Evolutionary conservation across 2,888 invertebrate genomes (phyloP).

Genomic region (Drosophila mayaguana): DNA sequence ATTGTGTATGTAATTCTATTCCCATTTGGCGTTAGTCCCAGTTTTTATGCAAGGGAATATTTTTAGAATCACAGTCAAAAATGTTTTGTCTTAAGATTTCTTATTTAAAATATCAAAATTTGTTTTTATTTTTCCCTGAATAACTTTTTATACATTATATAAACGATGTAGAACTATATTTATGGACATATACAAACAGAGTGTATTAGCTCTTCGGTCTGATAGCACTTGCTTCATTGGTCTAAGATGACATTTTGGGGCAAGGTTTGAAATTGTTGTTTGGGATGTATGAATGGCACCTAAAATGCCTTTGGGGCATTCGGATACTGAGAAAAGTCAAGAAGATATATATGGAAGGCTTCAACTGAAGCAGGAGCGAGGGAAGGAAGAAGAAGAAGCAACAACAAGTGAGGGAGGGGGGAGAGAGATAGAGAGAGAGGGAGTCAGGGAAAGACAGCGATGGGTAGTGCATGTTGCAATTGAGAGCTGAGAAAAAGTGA

Average conservation of each 20-base stretch:
- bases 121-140: too few species aligned
- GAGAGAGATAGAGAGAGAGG: not conserved
- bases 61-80: too few species aligned
- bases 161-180: too few species aligned
- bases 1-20: too few species aligned
- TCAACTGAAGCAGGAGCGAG: conserved; percentile 14
- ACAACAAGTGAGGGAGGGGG: not conserved
- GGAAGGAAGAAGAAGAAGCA: not conserved
- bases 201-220: conserved; percentile 22
- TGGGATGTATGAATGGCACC: conserved; percentile 50
- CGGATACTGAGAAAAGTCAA: conserved; percentile 64
- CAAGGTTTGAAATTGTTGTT: conserved; percentile 43
- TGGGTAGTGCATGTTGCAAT: too few species aligned
- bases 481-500: too few species aligned
- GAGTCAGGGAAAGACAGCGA: not conserved
- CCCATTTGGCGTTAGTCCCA: too few species aligned
- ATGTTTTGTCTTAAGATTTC: too few species aligned
- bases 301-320: conserved; percentile 77
- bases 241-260: conserved; percentile 1
- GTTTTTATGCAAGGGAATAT: too few species aligned
- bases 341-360: conserved; percentile 25
- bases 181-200: not conserved
- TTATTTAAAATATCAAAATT: too few species aligned
- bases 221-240: not conserved
- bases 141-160: too few species aligned